A percentile compares a stretch with the other conserved stretches of the same genome.
Evolutionary conservation across 2,888 invertebrate species (phyloP).

Genomic region (Morinoia aosen): DNA sequence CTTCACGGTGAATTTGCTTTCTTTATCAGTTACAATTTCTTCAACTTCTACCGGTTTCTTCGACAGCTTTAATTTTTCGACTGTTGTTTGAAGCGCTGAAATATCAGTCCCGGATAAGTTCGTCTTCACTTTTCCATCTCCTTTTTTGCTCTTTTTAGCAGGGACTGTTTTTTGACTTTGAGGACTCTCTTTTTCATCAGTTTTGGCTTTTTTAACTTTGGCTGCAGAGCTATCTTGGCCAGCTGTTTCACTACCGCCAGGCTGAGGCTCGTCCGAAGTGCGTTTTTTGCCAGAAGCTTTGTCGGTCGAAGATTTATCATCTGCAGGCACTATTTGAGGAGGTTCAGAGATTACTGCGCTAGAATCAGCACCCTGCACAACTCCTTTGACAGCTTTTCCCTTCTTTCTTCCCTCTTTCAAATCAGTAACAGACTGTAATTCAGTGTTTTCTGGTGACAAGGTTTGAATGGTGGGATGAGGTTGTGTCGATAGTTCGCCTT

Average conservation of each 20-base stretch:
- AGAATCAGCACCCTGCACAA: constrained; percentile 62
- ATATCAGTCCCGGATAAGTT: constrained; percentile 35
- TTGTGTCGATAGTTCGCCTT: constrained; percentile 50
- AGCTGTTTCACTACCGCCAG: constrained; percentile 48
- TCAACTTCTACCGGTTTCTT: constrained; percentile 53
- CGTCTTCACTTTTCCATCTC: constrained; percentile 66
- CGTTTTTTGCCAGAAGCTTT: constrained; percentile 61
- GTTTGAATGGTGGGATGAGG: constrained; percentile 59
- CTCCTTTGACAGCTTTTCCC: constrained; percentile 60
- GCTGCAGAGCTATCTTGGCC: constrained; percentile 38
- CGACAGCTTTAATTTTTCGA: constrained; percentile 54
- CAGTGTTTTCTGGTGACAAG: neutral
- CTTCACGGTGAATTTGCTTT: constrained; percentile 6
- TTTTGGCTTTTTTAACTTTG: constrained; percentile 66
- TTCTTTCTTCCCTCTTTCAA: constrained; percentile 57
- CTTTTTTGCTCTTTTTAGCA: constrained; percentile 72
- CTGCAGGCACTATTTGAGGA: constrained; percentile 49
- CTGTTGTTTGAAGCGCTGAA: neutral
- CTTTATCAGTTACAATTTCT: neutral
- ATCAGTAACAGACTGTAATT: constrained; percentile 55
- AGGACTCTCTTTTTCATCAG: constrained; percentile 55
- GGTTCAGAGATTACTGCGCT: constrained; percentile 60
- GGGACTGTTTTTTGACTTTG: constrained; percentile 5
- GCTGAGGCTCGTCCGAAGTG: constrained; percentile 49
- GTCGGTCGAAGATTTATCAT: constrained; percentile 19